A percentile compares a stretch with the other conserved stretches of the same genome.
Conservation (phyloP, 1,140 invertebrate species). For the Gyrodactylus bullatarudis region DNA sequence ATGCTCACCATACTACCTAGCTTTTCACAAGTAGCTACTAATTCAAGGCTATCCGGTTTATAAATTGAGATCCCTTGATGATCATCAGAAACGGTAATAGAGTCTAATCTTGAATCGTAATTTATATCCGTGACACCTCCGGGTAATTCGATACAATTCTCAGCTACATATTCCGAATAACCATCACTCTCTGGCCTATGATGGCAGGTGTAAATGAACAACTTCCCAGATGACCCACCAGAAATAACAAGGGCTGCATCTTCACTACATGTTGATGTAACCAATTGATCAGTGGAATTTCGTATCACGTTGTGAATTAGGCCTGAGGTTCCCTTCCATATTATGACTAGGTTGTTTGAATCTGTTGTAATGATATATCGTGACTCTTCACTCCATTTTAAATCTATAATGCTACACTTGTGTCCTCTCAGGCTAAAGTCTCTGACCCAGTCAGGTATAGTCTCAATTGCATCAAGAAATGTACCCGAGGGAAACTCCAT, state of each 20-base stretch:
- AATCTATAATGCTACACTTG: background rate
- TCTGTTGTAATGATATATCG: background rate
- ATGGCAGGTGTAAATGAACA: background rate
- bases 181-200: background rate
- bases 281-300: background rate
- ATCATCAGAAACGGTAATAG: background rate
- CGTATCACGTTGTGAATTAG: background rate
- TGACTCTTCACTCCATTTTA: background rate
- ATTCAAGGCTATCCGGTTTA: background rate
- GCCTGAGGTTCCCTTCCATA: background rate
- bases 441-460: background rate
- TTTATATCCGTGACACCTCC: background rate
- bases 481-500: background rate
- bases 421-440: background rate
- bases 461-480: background rate
- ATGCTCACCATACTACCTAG: background rate
- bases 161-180: background rate
- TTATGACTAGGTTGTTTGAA: background rate
- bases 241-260: background rate
- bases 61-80: background rate
- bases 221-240: background rate
- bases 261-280: background rate
- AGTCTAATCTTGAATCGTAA: background rate
- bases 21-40: background rate
- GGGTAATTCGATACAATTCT: background rate